Conservation (phyloP, 2,113 vertebrate species). For the Ailurus styani region DNA sequence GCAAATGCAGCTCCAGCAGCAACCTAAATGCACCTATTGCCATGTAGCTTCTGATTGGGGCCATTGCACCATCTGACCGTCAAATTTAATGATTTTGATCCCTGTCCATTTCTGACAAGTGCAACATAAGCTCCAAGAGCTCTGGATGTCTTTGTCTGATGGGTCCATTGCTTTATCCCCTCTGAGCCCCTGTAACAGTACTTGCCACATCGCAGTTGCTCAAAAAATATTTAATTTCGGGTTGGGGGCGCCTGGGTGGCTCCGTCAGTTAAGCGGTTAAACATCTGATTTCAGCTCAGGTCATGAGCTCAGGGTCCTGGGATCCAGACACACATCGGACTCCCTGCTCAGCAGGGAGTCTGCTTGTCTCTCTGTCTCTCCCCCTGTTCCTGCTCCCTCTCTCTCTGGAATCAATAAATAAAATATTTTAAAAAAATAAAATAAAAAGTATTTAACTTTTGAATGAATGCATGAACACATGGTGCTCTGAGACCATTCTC, state of each 20-base stretch:
- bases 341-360: background rate
- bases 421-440: background rate
- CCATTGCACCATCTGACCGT: accelerated
- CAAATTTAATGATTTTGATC: background rate
- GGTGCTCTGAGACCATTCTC: background rate
- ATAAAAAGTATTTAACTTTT: background rate
- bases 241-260: background rate
- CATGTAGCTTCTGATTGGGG: accelerated
- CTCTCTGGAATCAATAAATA: background rate
- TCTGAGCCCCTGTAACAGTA: accelerated
- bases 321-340: background rate
- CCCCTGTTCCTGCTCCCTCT: background rate
- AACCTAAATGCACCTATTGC: accelerated
- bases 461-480: background rate
- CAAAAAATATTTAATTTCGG: background rate
- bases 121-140: background rate
- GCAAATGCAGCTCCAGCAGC: background rate
- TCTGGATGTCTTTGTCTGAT: accelerated
- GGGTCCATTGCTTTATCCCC: background rate
- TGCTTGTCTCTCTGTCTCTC: background rate
- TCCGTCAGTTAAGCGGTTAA: background rate
- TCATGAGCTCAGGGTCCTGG: background rate
- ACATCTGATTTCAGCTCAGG: background rate
- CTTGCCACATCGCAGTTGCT: accelerated
- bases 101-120: background rate